Evolutionary conservation across 1,140 invertebrate genomes (phyloP), one percentile per base, ranked within the genome.

Genomic region (Vanessa tameamea): DNA sequence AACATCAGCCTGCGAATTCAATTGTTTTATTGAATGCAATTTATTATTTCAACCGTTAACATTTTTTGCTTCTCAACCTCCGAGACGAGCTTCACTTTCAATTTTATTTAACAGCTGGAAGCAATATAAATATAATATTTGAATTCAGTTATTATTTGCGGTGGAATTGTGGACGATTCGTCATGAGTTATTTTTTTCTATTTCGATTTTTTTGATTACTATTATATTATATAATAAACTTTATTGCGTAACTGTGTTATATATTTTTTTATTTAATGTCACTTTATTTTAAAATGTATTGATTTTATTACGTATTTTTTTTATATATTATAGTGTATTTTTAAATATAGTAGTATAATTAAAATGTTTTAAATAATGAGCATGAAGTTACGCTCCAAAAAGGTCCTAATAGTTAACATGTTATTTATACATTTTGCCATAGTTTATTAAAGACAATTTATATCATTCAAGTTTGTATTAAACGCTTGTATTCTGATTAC

Each of bases 1-100:
- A 59, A 57, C 7, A 55, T 7, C 51, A 47, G 43, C 16, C 66
- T 55, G 66, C 13, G 47, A 23, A 61, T 69, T 70, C 57, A 63
- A 63, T 70, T 63, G 68, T 70, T 70, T 70, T 63, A 15, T 31
- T n/a, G 26, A 15, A 61, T 61, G 3, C 31, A n/a, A 61, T 12
- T 70, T 50, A 50, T 70, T 63, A 31, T 23, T 78, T 69, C 78
- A 76, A 84, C 83, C 77, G 83, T 81, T 82, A 57, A 37, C 7
- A 23, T 59, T 66, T 68, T 47, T 14, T 15, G n/a, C 12, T 64
- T 75, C 65, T 75, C 69, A 69, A 70, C 63, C 48, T 69, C 65
- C 66, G 67, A 50, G 55, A 53, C 47, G 70, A 78, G 67, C 61
- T 65, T 70, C 72, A 71, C 77, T 78, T 77, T 75, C 69, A 37